Evolutionary conservation across 92 coral and sea anemone species (phyloP).

Genomic region (Anthopleura xanthogrammica): DNA sequence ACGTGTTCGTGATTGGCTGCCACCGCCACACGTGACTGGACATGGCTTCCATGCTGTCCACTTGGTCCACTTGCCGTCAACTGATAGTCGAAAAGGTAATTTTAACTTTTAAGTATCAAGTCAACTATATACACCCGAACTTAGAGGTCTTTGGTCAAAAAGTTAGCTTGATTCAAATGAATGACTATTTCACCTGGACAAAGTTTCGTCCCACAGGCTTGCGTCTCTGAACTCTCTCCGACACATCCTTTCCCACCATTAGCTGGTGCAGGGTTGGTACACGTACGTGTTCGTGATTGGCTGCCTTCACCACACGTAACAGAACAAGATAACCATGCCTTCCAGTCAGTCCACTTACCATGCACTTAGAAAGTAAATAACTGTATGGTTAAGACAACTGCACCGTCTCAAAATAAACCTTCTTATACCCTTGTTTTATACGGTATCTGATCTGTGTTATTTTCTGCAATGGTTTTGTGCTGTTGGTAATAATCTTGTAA

Average conservation of each 20-base stretch:
- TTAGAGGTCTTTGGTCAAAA: too few relatives aligned
- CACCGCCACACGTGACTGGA: conserved; percentile 12
- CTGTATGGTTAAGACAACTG: too few relatives aligned
- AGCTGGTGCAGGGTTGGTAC: conserved; percentile 30
- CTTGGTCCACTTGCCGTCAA: conserved; percentile 37
- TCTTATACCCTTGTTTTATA: too few relatives aligned
- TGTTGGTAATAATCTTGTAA: too few relatives aligned
- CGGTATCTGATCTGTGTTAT: too few relatives aligned
- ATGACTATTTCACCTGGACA: not conserved
- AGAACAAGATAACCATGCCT: conserved; percentile 8
- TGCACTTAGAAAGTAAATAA: not conserved
- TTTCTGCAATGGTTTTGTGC: too few relatives aligned
- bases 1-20: conserved; percentile 35
- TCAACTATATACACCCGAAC: too few relatives aligned
- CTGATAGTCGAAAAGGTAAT: conserved; percentile 8
- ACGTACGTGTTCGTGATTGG: conserved; percentile 31
- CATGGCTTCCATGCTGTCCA: not conserved
- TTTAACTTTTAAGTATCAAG: not conserved
- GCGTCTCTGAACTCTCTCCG: not conserved
- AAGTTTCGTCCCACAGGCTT: not conserved
- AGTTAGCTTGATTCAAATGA: too few relatives aligned
- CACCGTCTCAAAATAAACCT: too few relatives aligned
- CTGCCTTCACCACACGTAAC: conserved; percentile 29
- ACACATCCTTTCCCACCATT: conserved; percentile 15
- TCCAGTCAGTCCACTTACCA: conserved; percentile 28